phyloP scores from a whole-genome alignment of 2,888 invertebrate genomes.

The Ectropis crepuscularia region DNA sequence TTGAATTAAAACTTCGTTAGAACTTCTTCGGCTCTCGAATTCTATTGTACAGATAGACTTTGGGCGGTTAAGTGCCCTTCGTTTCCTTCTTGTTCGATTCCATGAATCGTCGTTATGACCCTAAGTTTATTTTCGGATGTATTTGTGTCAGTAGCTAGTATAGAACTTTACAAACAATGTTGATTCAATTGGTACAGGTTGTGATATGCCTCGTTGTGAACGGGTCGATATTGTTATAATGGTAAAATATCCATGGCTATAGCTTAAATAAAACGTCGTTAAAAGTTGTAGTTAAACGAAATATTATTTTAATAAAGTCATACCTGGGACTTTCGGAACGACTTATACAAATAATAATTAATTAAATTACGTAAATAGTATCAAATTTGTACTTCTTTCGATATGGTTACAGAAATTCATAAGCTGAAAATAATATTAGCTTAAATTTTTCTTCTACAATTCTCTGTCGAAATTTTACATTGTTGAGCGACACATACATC shows the following conservation, averaged over 20 bases:
- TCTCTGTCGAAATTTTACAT: constrained; percentile 50
- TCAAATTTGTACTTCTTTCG: constrained; percentile 77
- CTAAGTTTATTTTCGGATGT: constrained; percentile 82
- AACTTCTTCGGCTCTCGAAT: constrained; percentile 78
- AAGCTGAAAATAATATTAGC: constrained; percentile 68
- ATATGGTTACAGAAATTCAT: constrained; percentile 67
- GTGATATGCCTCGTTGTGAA: constrained; percentile 84
- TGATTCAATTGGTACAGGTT: constrained; percentile 85
- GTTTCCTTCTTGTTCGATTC: constrained; percentile 82
- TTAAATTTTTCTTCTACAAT: constrained; percentile 64
- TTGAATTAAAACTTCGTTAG: constrained; percentile 79
- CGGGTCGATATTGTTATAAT: constrained; percentile 85
- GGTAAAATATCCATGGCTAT: constrained; percentile 82
- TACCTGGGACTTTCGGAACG: constrained; percentile 76
- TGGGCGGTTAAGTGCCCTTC: constrained; percentile 78
- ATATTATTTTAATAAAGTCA: constrained; percentile 80
- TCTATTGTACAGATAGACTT: constrained; percentile 81
- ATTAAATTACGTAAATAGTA: constrained; percentile 63
- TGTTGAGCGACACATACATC: constrained; percentile 34
- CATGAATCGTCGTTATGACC: constrained; percentile 83
- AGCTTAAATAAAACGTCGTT: constrained; percentile 83
- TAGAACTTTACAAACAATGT: constrained; percentile 85
- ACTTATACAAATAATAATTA: constrained; percentile 75
- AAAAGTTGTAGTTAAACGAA: constrained; percentile 82
- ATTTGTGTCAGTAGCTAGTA: constrained; percentile 83